Evolutionary conservation across 2,113 vertebrate species (phyloP), one percentile per base, ranked within the genome.

Genomic region (Pseudolaguvia tuberculata): DNA sequence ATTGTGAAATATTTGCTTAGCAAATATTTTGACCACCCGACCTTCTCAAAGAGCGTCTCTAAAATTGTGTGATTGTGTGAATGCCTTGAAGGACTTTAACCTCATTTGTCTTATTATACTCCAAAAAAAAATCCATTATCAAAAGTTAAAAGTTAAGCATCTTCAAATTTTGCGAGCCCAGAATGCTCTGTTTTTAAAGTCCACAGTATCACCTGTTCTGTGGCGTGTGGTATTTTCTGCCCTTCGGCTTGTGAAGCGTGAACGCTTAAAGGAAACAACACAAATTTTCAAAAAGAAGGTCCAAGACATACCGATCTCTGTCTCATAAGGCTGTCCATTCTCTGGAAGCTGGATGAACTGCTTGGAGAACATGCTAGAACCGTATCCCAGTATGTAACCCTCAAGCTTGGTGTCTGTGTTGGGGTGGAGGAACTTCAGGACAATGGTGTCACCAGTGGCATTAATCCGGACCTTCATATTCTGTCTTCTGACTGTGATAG

Each of bases 331-430:
- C 67, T 90, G 89, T 31, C 95, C 95, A 13, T 95, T 91, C 0
- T 92, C 85, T 0, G 96, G 94, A 70, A 97, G 88, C 75, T 90
- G 92, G 80, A 98, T 93, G 84, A 94, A 95, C 78, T 97, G 95
- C 70, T 93, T 95, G 86, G 94, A 92, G 78, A 93, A 93, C 59
- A 93, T 82, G 66, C 77, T 94, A 84, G 92, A 93, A 70, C 96
- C 96, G 20, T 97, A 97, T 12, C 96, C 95, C 81, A 98, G 88
- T 70, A 98, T 88, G 82, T 95, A 96, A 14, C 96, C 96, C 86
- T 97, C 90, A 57, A 98, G 85, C 82, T 90, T 94, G 77, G 91
- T 86, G 3, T 90, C 93, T 10, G 93, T 89, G 72, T 82, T 91
- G 35, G 94, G 90, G 51, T 89, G 92, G 47, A 96, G 84, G 45